Evolutionary conservation across 2,888 invertebrate species (phyloP).

Genomic region (Furcula furcula): DNA sequence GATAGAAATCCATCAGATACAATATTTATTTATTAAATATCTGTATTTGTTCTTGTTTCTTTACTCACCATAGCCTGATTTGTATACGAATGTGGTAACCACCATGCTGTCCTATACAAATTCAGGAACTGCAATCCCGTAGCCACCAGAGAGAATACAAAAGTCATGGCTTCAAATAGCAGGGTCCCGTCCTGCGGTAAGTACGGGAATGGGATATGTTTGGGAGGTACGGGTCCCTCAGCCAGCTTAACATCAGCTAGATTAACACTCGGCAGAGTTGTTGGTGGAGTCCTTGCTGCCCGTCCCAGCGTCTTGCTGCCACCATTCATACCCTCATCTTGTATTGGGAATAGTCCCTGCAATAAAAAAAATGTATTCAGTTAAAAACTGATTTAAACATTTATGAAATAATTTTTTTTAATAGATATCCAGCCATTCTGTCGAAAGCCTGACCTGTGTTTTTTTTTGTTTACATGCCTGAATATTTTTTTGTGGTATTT

Average conservation of each 20-base stretch:
- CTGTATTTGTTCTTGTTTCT: too few species aligned
- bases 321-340: constrained; percentile 63
- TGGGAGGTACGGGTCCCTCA: constrained; percentile 83
- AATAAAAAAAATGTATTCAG: constrained; percentile 13
- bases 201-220: constrained; percentile 91
- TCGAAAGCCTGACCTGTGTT: too few species aligned
- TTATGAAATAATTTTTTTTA: too few species aligned
- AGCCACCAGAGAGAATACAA: constrained; percentile 89
- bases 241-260: constrained; percentile 46
- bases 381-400: too few species aligned
- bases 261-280: constrained; percentile 25
- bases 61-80: constrained; percentile 91
- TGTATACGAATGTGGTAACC: constrained; percentile 96
- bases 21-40: too few species aligned
- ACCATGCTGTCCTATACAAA: constrained; percentile 97
- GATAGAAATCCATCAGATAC: too few species aligned
- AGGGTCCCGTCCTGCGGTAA: constrained; percentile 90
- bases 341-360: constrained; percentile 42
- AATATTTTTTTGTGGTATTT: too few species aligned
- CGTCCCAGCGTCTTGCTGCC: constrained; percentile 54
- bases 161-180: constrained; percentile 92
- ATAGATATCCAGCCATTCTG: too few species aligned
- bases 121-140: constrained; percentile 95
- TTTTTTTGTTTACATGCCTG: too few species aligned
- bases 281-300: constrained; percentile 40